Conservation (phyloP, 2,113 vertebrate genomes). For the Podiceps cristatus region DNA sequence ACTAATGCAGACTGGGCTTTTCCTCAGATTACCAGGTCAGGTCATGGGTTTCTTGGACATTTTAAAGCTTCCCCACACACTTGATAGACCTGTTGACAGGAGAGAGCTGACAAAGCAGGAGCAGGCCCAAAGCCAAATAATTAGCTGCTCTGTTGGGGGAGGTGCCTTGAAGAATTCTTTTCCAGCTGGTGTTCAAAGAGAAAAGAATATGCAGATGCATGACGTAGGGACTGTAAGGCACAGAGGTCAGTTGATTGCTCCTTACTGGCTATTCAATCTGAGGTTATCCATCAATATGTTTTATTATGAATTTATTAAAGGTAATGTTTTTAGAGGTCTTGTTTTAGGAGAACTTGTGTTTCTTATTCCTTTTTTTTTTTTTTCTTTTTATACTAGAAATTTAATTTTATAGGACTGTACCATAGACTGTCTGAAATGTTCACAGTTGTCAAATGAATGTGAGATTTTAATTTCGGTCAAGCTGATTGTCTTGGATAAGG, state of each 20-base stretch:
- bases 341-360: background rate
- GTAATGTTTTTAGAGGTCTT: background rate
- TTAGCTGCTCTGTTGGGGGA: background rate
- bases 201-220: background rate
- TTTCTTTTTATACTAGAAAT: background rate
- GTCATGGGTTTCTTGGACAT: slow-evolving; percentile 6
- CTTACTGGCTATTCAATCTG: background rate
- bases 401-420: background rate
- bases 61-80: background rate
- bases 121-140: slow-evolving; percentile 13
- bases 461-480: slow-evolving; percentile 19
- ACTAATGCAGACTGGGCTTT: background rate
- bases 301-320: background rate
- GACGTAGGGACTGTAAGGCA: background rate
- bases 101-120: background rate
- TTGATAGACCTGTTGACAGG: background rate
- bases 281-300: background rate
- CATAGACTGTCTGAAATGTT: background rate
- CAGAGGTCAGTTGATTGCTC: background rate
- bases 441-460: background rate
- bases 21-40: background rate
- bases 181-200: background rate
- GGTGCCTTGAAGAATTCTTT: background rate
- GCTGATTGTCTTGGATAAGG: background rate
- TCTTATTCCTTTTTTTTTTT: background rate